phyloP scores from a whole-genome alignment of 37 sponge, comb jelly and placozoan species.

The Chondrosia reniformis region DNA sequence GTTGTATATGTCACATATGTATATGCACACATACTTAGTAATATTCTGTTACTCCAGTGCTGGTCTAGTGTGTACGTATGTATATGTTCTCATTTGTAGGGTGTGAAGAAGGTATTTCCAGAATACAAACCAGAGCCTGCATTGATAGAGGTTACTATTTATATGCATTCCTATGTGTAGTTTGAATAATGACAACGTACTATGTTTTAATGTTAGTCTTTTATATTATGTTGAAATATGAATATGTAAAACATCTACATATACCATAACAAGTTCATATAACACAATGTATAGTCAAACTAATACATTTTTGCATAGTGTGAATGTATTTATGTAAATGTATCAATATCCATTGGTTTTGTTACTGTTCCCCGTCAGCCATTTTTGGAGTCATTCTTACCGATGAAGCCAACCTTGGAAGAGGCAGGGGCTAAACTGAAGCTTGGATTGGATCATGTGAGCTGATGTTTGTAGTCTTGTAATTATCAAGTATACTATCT shows the following conservation, averaged over 20 bases:
- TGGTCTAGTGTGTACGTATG: constrained; percentile 1
- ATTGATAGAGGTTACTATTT: background rate
- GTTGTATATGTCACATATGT: background rate
- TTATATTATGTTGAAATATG: no score
- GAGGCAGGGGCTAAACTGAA: constrained; percentile 64
- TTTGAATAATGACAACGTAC: no score
- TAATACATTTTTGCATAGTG: no score
- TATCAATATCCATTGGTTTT: background rate
- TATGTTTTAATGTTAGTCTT: no score
- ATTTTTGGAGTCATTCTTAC: background rate
- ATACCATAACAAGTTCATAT: no score
- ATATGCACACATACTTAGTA: background rate
- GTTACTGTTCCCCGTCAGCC: background rate
- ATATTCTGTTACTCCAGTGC: background rate
- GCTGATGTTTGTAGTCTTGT: background rate
- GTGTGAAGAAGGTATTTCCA: constrained; percentile 16
- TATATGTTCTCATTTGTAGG: background rate
- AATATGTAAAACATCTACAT: no score
- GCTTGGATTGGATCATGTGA: constrained; percentile 58
- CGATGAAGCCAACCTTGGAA: constrained; percentile 33
- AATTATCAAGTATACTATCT: no score
- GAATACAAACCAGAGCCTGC: constrained; percentile 12
- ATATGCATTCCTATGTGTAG: background rate
- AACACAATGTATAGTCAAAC: no score
- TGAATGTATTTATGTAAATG: background rate